A percentile compares a stretch with the other conserved stretches of the same genome.
Conservation (phyloP, 92 coral and sea anemone genomes). For the Siderastrea radians region DNA sequence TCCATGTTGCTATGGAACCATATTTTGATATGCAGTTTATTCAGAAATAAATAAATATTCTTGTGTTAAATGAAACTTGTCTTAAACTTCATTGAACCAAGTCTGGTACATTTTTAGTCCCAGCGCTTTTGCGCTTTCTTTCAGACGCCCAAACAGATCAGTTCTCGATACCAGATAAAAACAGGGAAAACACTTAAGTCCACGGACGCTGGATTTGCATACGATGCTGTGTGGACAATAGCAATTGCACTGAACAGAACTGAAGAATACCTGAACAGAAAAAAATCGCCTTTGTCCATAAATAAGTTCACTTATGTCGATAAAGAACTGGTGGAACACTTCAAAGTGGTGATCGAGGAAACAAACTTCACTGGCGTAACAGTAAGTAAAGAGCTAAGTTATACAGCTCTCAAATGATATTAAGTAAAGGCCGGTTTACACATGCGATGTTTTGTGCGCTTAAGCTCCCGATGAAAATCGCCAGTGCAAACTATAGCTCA, state of each 20-base stretch:
- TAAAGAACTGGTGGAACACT: conserved; percentile 10
- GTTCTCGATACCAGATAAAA: conserved; percentile 11
- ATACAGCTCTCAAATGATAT: neutral
- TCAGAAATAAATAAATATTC: too few species aligned
- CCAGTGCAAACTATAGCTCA: too few species aligned
- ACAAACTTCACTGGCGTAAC: conserved; percentile 71
- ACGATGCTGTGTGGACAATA: conserved; percentile 76
- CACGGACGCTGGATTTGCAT: conserved; percentile 74
- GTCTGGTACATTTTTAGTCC: too few species aligned
- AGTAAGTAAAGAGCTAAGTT: conserved; percentile 14
- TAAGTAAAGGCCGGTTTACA: neutral
- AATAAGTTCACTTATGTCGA: conserved; percentile 57
- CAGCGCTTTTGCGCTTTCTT: neutral
- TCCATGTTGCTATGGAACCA: too few species aligned
- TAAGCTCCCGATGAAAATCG: too few species aligned
- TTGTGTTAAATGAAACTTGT: too few species aligned
- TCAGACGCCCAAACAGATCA: conserved; percentile 53
- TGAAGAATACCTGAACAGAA: conserved; percentile 12
- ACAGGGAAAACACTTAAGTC: conserved; percentile 5
- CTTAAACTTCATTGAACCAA: too few species aligned
- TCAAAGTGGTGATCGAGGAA: conserved; percentile 37
- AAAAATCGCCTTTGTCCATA: conserved; percentile 4
- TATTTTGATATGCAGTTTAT: too few species aligned
- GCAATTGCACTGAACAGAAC: conserved; percentile 70
- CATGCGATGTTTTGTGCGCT: too few species aligned